These are phyloP conservation scores for Solen grandis DNA, from an alignment of 1,140 invertebrate species.

Conservation along the genomic window DNA sequence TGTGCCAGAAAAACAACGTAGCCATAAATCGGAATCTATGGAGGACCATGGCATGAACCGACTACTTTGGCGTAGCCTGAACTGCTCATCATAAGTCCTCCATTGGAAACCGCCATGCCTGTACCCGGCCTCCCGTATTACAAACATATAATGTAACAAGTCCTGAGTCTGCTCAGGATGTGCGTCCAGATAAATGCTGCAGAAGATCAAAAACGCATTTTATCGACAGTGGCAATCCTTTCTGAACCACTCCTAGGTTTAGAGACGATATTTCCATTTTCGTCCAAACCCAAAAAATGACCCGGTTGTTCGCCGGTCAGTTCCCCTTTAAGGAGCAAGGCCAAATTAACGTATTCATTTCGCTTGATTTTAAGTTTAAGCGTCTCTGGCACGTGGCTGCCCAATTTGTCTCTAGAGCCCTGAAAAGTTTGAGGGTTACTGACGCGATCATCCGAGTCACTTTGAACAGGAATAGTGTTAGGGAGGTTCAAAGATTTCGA, in stretches of 20 bases:
- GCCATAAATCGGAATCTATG: too few species aligned
- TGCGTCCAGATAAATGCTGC: conserved; percentile 10
- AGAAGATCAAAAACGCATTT: conserved; percentile 28
- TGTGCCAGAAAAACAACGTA: too few species aligned
- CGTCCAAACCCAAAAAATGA: not conserved
- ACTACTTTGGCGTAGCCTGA: too few species aligned
- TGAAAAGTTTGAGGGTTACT: too few species aligned
- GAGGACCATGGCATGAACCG: too few species aligned
- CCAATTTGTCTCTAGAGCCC: too few species aligned
- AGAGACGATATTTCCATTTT: too few species aligned
- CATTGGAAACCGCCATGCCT: conserved; percentile 18
- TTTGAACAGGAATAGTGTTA: too few species aligned
- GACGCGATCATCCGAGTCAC: too few species aligned
- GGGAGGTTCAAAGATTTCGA: too few species aligned
- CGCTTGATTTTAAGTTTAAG: conserved; percentile 6
- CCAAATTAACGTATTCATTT: conserved; percentile 18
- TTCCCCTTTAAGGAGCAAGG: conserved; percentile 20
- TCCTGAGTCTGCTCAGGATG: conserved; percentile 17
- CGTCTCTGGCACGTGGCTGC: not conserved
- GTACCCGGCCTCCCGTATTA: conserved; percentile 17
- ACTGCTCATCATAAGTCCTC: too few species aligned
- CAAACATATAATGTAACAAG: conserved; percentile 26
- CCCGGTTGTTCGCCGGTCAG: not conserved
- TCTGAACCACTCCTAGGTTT: not conserved
- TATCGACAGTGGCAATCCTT: not conserved